Conservation (phyloP, 2,113 vertebrate genomes). For the Nymphicus hollandicus region DNA sequence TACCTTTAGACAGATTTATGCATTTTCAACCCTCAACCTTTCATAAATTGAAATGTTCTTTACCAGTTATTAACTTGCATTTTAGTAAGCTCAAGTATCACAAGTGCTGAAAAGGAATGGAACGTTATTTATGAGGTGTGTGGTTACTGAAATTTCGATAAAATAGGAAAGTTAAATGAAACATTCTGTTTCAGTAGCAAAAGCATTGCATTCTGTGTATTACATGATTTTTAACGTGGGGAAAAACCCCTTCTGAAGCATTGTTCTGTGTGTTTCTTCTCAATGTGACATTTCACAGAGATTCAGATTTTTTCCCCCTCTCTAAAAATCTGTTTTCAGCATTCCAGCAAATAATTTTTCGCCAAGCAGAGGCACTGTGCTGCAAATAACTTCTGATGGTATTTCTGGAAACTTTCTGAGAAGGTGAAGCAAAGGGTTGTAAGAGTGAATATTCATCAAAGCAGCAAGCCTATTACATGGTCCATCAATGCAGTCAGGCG, state of each 20-base stretch:
- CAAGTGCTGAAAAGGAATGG: neutral
- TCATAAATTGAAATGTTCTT: slow-evolving; percentile 22
- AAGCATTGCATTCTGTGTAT: neutral
- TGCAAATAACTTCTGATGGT: neutral
- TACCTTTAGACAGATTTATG: neutral
- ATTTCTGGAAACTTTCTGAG: neutral
- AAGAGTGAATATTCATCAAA: slow-evolving; percentile 19
- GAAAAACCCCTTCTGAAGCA: neutral
- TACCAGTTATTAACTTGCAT: neutral
- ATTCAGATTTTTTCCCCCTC: neutral
- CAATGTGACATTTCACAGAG: fast-evolving
- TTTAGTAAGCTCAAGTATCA: neutral
- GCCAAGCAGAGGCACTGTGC: neutral
- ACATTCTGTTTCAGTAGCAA: neutral
- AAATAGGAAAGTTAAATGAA: neutral
- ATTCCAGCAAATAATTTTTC: neutral
- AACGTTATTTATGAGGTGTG: neutral
- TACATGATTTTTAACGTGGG: neutral
- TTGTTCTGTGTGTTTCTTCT: neutral
- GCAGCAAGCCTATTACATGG: neutral
- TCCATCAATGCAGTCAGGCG: neutral
- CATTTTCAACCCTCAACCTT: neutral
- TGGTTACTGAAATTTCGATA: neutral
- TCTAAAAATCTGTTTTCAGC: fast-evolving
- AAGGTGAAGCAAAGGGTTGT: neutral